These are phyloP conservation scores for Nixonia krombeini DNA, from an alignment of 1,140 invertebrate species.

Conservation along the genomic window DNA sequence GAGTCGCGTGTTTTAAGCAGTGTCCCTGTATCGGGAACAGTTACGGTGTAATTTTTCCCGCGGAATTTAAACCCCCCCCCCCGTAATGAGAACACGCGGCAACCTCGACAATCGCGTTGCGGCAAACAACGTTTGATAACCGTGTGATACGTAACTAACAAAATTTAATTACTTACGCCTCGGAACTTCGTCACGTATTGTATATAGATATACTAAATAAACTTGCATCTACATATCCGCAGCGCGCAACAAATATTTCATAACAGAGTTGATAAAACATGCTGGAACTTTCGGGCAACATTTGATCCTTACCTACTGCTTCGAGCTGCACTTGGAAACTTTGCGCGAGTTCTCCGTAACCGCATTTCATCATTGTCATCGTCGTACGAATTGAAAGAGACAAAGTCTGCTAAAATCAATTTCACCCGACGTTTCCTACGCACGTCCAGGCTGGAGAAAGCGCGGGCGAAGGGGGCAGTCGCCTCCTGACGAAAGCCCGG, in stretches of 20 bases:
- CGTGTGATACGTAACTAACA: no score
- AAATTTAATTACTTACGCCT: no score
- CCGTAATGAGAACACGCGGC: no score
- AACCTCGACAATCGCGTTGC: no score
- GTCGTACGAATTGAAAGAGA: constrained; percentile 32
- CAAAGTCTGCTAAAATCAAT: constrained; percentile 33
- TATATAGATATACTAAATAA: no score
- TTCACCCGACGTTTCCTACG: constrained; percentile 14
- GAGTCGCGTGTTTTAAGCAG: no score
- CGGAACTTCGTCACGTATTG: no score
- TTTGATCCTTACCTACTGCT: constrained; percentile 33
- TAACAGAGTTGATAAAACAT: constrained; percentile 36
- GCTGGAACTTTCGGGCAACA: constrained; percentile 31
- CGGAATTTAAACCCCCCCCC: no score
- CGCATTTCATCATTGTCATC: constrained; percentile 42
- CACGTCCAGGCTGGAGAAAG: constrained; percentile 18
- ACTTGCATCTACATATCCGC: constrained; percentile 18
- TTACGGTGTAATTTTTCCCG: no score
- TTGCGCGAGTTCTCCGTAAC: constrained; percentile 31
- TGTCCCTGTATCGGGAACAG: no score
- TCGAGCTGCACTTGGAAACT: constrained; percentile 25
- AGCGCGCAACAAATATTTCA: constrained; percentile 31
- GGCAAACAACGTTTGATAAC: no score
- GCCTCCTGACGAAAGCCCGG: no score
- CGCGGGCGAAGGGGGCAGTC: constrained; percentile 7